Conservation (phyloP, 1,140 invertebrate species). For the Neocloeon triangulifer region DNA sequence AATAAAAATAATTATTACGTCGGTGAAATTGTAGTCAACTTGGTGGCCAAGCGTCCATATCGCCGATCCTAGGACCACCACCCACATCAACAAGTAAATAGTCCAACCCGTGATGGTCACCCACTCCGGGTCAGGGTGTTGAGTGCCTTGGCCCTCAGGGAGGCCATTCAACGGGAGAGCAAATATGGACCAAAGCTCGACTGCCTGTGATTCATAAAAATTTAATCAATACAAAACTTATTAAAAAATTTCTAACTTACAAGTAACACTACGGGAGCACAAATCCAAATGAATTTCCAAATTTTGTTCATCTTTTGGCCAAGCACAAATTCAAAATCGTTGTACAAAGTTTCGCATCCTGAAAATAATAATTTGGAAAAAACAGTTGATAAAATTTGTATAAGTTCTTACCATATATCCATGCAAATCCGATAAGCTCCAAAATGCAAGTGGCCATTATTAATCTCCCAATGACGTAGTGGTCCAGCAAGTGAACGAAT, state of each 20-base stretch:
- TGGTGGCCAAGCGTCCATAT: constrained; percentile 17
- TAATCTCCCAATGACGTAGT: constrained; percentile 24
- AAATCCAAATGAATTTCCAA: constrained; percentile 22
- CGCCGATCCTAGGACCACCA: constrained; percentile 19
- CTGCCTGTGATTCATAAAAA: constrained; percentile 8
- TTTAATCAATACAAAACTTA: not conserved
- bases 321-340: constrained; percentile 27
- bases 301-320: constrained; percentile 20
- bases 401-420: constrained; percentile 20
- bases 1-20: constrained; percentile 11
- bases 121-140: constrained; percentile 20
- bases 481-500: constrained; percentile 22
- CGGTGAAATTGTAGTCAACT: constrained; percentile 18
- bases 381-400: not conserved
- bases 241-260: constrained; percentile 10
- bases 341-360: constrained; percentile 20
- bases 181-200: constrained; percentile 18
- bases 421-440: constrained; percentile 22
- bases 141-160: constrained; percentile 7
- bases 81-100: constrained; percentile 16
- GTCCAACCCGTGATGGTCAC: constrained; percentile 19
- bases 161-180: constrained; percentile 12
- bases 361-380: constrained; percentile 9
- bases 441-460: constrained; percentile 19
- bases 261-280: constrained; percentile 19